Evolutionary conservation across 2,797 vertebrate species (phyloP), one percentile per base, ranked within the genome.

Genomic region (Esox lucius): DNA sequence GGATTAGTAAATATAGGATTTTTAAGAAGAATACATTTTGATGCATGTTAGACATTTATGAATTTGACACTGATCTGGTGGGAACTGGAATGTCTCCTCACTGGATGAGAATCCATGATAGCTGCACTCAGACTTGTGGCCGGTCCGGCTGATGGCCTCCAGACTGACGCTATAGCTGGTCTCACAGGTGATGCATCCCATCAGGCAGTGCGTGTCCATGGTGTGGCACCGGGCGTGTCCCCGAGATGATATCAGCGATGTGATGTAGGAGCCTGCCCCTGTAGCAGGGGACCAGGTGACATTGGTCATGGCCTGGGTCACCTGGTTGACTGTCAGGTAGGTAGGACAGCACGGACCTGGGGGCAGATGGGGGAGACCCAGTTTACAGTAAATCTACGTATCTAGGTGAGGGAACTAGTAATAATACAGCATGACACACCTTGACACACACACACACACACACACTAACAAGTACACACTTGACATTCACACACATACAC

Each of bases 181-280:
- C 72, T 96, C 91, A 19, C 97, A 98, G 0, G 93, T 94, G 81
- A 98, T 95, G 84, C 98, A 98, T 84, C 97, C 97, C 93, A 99
- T 91, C 70, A 97, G 89, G 87, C 97, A 98, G 82, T 95, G 92
- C 74, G 83, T 92, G 70, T 95, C 93, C 79, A 92, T 85, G 0
- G 96, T 97, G 92, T 95, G 97, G 81, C 97, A 98, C 85, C 93
- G 95, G 24, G 96, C 94, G 0, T 92, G 81, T 62, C 96, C 95
- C 0, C 80, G 90, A 1, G 87, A 77, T n/a, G 97, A 97, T n/a
- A 87, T 93, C 82, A 99, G 83, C 19, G 88, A 70, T 6, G 91
- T 90, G 75, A 94, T 4, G 1, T 95, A 97, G 8, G 93, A 96
- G 77, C 91, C 91, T 24, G 95, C 95, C 0, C 95, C 95, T 0